Percentiles rank a stretch among this genome's conserved stretches.
phyloP scores from a whole-genome alignment of 64 coral and sea anemone genomes.

The Porites lutea region DNA sequence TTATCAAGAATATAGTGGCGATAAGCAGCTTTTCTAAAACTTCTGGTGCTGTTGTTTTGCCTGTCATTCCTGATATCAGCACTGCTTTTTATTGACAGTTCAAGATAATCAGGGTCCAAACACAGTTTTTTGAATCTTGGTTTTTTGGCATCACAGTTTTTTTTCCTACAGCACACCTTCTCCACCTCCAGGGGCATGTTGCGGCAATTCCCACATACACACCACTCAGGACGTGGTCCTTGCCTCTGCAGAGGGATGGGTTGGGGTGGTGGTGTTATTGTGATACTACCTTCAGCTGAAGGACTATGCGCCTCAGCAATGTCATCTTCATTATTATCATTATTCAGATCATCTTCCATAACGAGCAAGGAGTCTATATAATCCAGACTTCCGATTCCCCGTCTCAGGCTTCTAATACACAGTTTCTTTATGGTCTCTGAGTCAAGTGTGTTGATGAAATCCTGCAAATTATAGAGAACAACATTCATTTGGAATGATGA shows the following conservation, averaged over 20 bases:
- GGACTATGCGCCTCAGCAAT: not conserved
- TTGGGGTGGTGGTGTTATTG: not conserved
- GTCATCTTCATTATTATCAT: not conserved
- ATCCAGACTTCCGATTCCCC: conserved; percentile 32
- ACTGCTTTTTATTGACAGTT: too few relatives aligned
- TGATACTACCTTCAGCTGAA: too few relatives aligned
- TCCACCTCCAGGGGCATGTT: too few relatives aligned
- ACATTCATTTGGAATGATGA: not conserved
- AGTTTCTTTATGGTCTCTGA: not conserved
- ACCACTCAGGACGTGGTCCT: not conserved
- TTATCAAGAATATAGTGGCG: too few relatives aligned
- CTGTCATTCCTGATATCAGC: too few relatives aligned
- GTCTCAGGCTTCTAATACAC: not conserved
- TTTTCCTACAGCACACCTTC: too few relatives aligned
- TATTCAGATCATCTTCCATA: conserved; percentile 11
- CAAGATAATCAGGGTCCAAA: too few relatives aligned
- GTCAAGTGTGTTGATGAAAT: conserved; percentile 10
- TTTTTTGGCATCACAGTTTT: too few relatives aligned
- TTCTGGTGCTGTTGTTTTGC: too few relatives aligned
- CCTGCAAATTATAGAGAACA: not conserved
- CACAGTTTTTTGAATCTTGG: too few relatives aligned
- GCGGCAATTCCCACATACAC: too few relatives aligned
- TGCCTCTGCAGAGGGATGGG: not conserved
- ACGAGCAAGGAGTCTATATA: conserved; percentile 13
- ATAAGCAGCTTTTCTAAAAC: too few relatives aligned